Conservation (phyloP, 2,888 invertebrate species). For the Cabera pusaria region DNA sequence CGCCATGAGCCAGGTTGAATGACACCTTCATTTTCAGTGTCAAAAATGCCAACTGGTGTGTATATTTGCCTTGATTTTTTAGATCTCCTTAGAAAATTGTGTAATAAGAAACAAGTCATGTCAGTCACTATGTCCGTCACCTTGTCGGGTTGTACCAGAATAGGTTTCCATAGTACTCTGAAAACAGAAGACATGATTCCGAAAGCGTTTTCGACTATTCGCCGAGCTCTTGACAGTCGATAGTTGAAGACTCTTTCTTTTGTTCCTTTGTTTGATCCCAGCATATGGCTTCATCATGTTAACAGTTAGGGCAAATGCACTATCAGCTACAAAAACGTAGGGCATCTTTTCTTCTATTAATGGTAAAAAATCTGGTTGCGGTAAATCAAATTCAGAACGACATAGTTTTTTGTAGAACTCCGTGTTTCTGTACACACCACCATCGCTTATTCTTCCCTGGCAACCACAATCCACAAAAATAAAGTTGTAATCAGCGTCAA, state of each 20-base stretch:
- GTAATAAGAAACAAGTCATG: neutral
- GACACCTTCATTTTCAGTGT: neutral
- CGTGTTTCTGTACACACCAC: too few relatives aligned
- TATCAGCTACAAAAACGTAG: conserved; percentile 13
- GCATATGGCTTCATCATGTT: conserved; percentile 16
- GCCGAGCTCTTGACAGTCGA: conserved; percentile 11
- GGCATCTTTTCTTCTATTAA: too few relatives aligned
- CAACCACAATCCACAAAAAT: too few relatives aligned
- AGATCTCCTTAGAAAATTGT: too few relatives aligned
- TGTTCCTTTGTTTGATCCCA: conserved; percentile 11
- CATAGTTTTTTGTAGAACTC: too few relatives aligned
- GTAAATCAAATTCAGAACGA: too few relatives aligned
- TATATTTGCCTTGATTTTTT: neutral
- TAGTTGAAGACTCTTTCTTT: conserved; percentile 15
- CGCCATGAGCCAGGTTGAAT: conserved; percentile 1
- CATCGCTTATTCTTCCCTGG: too few relatives aligned
- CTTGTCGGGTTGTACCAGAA: conserved; percentile 7
- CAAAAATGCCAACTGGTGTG: neutral
- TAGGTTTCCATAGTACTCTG: conserved; percentile 12
- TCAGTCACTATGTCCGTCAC: neutral
- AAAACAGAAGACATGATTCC: conserved; percentile 14
- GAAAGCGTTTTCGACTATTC: conserved; percentile 20
- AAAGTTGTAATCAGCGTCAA: too few relatives aligned
- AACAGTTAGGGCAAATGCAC: conserved; percentile 13
- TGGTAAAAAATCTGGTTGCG: too few relatives aligned